Conservation (phyloP, 2,888 invertebrate genomes). For the Syritta pipiens region DNA sequence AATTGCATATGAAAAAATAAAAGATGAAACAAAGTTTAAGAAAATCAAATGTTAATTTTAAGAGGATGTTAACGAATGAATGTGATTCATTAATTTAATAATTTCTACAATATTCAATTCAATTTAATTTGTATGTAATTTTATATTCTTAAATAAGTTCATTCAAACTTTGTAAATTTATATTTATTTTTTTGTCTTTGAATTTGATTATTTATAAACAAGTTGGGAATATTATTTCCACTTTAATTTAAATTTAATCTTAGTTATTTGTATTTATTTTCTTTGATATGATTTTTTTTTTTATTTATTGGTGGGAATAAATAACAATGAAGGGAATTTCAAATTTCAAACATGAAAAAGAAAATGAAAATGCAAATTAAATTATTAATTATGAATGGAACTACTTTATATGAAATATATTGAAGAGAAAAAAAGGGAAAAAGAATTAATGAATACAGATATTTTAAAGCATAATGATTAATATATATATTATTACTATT, state of each 20-base stretch:
- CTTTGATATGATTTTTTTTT: slow-evolving; percentile 17
- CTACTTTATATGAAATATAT: slow-evolving; percentile 43
- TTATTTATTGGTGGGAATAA: slow-evolving; percentile 42
- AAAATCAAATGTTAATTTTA: slow-evolving; percentile 43
- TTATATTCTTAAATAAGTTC: too few species aligned
- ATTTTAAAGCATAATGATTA: slow-evolving; percentile 57
- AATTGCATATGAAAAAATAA: slow-evolving; percentile 2
- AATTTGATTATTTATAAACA: slow-evolving; percentile 21
- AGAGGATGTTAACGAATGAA: slow-evolving; percentile 62
- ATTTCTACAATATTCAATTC: slow-evolving; percentile 5
- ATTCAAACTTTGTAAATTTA: too few species aligned
- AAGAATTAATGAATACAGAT: too few species aligned
- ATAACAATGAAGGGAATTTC: slow-evolving; percentile 16
- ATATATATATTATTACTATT: slow-evolving; percentile 64
- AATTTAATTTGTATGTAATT: background rate
- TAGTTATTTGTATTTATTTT: slow-evolving; percentile 30
- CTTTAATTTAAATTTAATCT: slow-evolving; percentile 12
- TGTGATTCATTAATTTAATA: slow-evolving; percentile 56
- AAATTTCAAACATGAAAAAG: slow-evolving; percentile 3
- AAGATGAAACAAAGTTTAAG: slow-evolving; percentile 1
- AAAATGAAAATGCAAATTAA: slow-evolving; percentile 26
- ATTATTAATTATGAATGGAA: slow-evolving; percentile 50
- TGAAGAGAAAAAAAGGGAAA: slow-evolving; percentile 15
- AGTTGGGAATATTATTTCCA: slow-evolving; percentile 3
- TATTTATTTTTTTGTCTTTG: background rate